Percentiles rank a stretch among this genome's conserved stretches.
Conservation (phyloP, 2,888 invertebrate species). For the Andrena minutula region DNA sequence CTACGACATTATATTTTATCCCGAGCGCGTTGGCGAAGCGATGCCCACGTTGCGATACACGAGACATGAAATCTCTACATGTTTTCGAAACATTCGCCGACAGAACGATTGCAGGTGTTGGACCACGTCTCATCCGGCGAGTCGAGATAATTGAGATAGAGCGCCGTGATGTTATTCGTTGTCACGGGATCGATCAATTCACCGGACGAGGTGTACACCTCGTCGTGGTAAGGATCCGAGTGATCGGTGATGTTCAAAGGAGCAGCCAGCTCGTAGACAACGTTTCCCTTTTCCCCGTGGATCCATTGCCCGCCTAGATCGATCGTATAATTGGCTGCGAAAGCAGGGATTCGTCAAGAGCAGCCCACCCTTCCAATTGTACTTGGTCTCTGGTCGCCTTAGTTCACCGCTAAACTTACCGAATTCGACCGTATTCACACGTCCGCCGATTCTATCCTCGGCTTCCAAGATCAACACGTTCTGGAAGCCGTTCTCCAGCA, state of each 20-base stretch:
- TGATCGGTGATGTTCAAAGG: conserved; percentile 72
- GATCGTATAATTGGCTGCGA: conserved; percentile 68
- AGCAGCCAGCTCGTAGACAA: conserved; percentile 73
- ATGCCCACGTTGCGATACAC: neutral
- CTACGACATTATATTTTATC: no score
- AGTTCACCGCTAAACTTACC: conserved; percentile 76
- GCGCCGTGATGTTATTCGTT: neutral
- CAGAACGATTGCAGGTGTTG: conserved; percentile 58
- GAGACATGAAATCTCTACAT: conserved; percentile 50
- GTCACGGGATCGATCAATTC: conserved; percentile 25
- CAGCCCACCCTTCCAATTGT: neutral
- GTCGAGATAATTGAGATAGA: neutral
- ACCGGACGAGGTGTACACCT: conserved; percentile 32
- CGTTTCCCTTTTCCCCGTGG: conserved; percentile 75
- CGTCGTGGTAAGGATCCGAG: neutral
- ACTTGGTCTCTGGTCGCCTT: no score
- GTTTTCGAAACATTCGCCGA: conserved; percentile 79
- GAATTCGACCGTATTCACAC: conserved; percentile 82
- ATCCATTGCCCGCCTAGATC: conserved; percentile 80
- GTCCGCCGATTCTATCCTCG: conserved; percentile 85
- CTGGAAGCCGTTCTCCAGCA: conserved; percentile 84
- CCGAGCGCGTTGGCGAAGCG: no score
- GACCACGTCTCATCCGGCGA: rapidly evolving
- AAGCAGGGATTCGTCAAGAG: neutral
- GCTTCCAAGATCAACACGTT: conserved; percentile 86